Conservation (phyloP, 2,888 invertebrate species). For the Linnaemya vulpina region DNA sequence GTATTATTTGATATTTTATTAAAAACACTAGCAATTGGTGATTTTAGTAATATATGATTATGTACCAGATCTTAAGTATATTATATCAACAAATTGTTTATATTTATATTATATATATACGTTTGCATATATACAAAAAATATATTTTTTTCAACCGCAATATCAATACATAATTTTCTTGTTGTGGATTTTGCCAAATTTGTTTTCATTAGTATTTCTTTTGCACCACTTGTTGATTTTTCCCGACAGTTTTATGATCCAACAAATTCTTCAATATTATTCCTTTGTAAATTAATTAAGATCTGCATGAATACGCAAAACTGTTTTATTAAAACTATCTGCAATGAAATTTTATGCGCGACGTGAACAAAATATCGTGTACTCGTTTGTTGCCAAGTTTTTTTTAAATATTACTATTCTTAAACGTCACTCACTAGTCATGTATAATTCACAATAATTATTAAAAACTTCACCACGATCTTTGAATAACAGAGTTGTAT, state of each 20-base stretch:
- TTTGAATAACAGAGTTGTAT: conserved; percentile 4
- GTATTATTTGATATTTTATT: conserved; percentile 3
- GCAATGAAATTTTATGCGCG: conserved; percentile 43
- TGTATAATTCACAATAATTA: conserved; percentile 49
- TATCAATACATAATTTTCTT: conserved; percentile 26
- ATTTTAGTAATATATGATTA: neutral
- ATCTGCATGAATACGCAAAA: neutral
- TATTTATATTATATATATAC: conserved; percentile 1
- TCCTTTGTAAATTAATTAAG: neutral
- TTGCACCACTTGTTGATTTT: conserved; percentile 64
- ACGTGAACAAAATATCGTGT: conserved; percentile 31
- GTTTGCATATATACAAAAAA: neutral
- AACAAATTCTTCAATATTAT: neutral
- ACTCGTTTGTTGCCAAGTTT: conserved; percentile 54
- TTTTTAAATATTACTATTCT: conserved; percentile 34
- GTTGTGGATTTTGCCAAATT: conserved; percentile 50
- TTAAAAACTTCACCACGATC: conserved; percentile 47
- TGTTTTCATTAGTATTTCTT: conserved; percentile 19
- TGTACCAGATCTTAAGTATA: neutral
- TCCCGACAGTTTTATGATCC: neutral
- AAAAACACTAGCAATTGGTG: neutral
- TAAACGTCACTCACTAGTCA: conserved; percentile 44
- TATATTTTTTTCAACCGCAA: conserved; percentile 15
- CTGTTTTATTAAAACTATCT: conserved; percentile 6
- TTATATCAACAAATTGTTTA: conserved; percentile 7